Evolutionary conservation across 2,113 vertebrate genomes (phyloP).

Genomic region (Caranx melampygus): DNA sequence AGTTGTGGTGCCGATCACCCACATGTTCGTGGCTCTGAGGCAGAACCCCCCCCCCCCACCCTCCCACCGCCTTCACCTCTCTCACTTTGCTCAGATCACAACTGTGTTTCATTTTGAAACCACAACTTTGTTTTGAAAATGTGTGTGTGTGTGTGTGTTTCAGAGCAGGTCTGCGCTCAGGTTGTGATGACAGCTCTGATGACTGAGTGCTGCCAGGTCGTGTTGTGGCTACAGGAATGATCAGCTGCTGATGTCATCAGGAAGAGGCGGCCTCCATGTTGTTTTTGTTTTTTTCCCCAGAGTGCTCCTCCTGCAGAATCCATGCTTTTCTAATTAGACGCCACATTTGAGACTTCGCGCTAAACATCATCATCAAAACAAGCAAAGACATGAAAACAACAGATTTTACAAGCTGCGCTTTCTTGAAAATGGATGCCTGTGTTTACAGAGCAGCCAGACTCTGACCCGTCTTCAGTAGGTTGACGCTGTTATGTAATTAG

Average conservation of each 20-base stretch:
- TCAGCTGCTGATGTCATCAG: constrained; percentile 3
- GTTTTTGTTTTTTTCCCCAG: background rate
- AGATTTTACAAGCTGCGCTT: background rate
- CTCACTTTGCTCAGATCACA: background rate
- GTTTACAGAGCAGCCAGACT: background rate
- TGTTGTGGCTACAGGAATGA: background rate
- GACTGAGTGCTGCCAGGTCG: background rate
- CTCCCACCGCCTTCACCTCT: background rate
- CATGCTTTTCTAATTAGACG: background rate
- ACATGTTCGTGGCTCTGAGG: background rate
- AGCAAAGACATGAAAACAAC: background rate
- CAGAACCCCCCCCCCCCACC: background rate
- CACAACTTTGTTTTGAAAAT: background rate
- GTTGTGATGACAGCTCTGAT: background rate
- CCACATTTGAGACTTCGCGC: background rate
- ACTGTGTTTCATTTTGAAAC: background rate
- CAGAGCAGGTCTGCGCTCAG: background rate
- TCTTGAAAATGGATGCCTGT: background rate
- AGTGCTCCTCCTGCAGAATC: background rate
- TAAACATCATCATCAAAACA: background rate
- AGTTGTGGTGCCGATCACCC: background rate
- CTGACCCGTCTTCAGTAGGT: constrained; percentile 25
- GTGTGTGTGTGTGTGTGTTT: background rate
- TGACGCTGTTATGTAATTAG: constrained; percentile 67
- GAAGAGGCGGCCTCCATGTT: background rate